These are phyloP conservation scores for Seriola rivoliana DNA, from an alignment of 2,113 vertebrate genomes.

Conservation along the genomic window DNA sequence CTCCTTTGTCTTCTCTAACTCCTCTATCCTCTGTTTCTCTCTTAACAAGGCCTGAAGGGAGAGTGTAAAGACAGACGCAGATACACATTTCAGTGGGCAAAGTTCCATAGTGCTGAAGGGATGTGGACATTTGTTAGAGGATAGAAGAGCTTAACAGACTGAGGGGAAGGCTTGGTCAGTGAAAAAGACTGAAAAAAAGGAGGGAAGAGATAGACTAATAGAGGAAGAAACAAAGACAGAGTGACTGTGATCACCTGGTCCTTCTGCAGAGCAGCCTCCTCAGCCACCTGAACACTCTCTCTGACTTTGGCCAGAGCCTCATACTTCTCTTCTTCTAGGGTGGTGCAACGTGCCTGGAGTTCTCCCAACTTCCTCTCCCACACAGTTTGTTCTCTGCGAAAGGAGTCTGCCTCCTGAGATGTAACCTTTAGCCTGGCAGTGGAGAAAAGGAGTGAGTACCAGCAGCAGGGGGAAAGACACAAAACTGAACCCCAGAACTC, in stretches of 20 bases:
- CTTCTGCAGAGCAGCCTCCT: conserved; percentile 92
- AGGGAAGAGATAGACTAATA: neutral
- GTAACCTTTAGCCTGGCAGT: conserved; percentile 78
- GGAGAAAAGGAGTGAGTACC: neutral
- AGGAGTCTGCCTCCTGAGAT: conserved; percentile 84
- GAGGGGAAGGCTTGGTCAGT: neutral
- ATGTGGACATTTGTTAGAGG: conserved; percentile 16
- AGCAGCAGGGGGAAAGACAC: conserved; percentile 4
- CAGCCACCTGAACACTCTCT: conserved; percentile 89
- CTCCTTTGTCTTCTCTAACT: conserved; percentile 90
- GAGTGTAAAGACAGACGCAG: conserved; percentile 5
- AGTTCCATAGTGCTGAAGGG: neutral
- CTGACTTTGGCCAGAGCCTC: conserved; percentile 88
- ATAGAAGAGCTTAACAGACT: neutral
- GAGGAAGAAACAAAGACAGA: neutral
- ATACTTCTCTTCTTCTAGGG: conserved; percentile 88
- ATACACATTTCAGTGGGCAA: neutral
- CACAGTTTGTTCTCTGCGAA: conserved; percentile 84
- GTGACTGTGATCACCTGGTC: conserved; percentile 85
- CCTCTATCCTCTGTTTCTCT: conserved; percentile 91
- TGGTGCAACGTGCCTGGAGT: conserved; percentile 84
- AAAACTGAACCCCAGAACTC: neutral
- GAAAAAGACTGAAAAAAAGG: neutral
- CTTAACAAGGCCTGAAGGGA: conserved; percentile 87
- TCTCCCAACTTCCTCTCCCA: conserved; percentile 89